Evolutionary conservation across 2,113 vertebrate species (phyloP).

Genomic region (Hypocryptadius cinnamomeus): DNA sequence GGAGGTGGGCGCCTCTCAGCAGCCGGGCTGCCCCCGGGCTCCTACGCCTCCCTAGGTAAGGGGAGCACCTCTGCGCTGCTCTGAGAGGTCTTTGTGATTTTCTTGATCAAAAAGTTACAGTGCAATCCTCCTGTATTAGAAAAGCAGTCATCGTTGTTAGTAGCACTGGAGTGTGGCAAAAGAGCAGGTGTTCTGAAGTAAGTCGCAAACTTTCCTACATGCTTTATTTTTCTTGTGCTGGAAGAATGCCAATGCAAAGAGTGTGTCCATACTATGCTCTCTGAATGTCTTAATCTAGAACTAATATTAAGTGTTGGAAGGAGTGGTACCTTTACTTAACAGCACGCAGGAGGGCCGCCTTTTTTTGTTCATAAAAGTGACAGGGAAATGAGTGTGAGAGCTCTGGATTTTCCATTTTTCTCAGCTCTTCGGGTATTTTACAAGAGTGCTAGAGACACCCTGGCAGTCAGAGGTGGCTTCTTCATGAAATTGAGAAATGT

Average conservation of each 20-base stretch:
- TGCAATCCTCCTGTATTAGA: fast-evolving
- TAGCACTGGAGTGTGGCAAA: background rate
- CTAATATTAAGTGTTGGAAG: background rate
- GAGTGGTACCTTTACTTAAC: background rate
- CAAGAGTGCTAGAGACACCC: background rate
- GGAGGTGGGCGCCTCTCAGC: slow-evolving; percentile 72
- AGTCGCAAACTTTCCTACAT: background rate
- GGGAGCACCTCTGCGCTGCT: background rate
- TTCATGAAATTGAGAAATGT: background rate
- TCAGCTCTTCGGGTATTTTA: background rate
- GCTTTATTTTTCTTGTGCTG: background rate
- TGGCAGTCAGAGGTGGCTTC: background rate
- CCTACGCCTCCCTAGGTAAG: slow-evolving; percentile 91
- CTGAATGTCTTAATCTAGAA: background rate
- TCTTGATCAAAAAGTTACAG: background rate
- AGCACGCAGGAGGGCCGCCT: no score
- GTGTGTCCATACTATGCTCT: background rate
- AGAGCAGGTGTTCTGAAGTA: background rate
- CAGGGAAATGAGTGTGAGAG: background rate
- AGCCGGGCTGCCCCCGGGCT: slow-evolving; percentile 79
- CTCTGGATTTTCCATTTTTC: background rate
- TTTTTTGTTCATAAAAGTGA: background rate
- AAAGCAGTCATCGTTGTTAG: fast-evolving
- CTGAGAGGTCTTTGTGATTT: fast-evolving
- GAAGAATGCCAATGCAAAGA: background rate